Conservation (phyloP, 2,888 invertebrate genomes). For the Hoplodrina blanda region DNA sequence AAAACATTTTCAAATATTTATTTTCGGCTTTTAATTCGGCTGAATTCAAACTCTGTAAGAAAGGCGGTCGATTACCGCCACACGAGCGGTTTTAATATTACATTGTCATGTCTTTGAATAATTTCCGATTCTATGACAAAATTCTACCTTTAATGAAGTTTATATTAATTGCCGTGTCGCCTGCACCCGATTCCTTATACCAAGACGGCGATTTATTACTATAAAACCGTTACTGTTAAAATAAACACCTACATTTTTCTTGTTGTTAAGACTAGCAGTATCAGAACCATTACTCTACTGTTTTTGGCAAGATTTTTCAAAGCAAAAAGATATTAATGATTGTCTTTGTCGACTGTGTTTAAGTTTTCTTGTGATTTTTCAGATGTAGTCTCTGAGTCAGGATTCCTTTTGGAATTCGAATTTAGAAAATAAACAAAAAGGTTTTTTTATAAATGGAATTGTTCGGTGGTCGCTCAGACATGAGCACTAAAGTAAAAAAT, state of each 20-base stretch:
- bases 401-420: too few species aligned
- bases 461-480: too few species aligned
- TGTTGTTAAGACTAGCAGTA: neutral
- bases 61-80: neutral
- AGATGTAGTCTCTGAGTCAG: too few species aligned
- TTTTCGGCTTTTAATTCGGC: too few species aligned
- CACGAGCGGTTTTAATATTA: neutral
- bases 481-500: too few species aligned
- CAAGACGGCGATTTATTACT: conserved; percentile 18
- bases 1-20: too few species aligned
- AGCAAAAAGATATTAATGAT: conserved; percentile 18
- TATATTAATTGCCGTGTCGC: neutral
- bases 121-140: neutral
- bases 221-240: neutral
- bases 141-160: neutral
- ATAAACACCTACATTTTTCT: conserved; percentile 6
- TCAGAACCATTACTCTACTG: conserved; percentile 16
- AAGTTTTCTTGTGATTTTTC: neutral
- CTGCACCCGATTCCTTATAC: neutral
- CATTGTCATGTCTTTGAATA: neutral
- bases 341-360: neutral
- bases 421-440: too few species aligned
- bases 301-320: conserved; percentile 25
- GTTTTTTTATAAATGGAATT: too few species aligned
- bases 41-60: neutral